Evolutionary conservation across 2,113 vertebrate species (phyloP), one percentile per base, ranked within the genome.

Genomic region (Zosterops lateralis): DNA sequence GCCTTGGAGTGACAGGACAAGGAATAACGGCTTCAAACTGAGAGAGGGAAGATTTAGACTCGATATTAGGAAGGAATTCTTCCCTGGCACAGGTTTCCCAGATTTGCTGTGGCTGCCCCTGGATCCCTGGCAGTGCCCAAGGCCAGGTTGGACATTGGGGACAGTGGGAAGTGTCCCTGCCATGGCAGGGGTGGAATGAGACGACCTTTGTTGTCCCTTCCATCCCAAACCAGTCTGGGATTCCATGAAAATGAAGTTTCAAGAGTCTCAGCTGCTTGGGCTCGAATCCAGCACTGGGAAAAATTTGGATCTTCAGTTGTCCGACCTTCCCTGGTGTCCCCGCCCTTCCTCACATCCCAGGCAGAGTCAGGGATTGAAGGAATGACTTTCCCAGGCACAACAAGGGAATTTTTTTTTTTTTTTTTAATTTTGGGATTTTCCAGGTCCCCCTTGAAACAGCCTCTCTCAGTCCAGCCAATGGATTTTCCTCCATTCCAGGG

Each of bases 271-370:
- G 36, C 21, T 38, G 40, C 29, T 84, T 24, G 32, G 14, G 15
- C 34, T 71, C 11, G n/a, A n/a, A 58, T 4, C 11, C 28, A 3
- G 17, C 22, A 0, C 21, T 14, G 24, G 25, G n/a, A 72, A 82
- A 38, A 44, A 57, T 28, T 50, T 51, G 31, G 22, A 1, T 58
- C 12, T 53, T 70, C 71, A 83, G 9, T 25, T 42, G 2, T 7
- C 36, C 6, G 47, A 2, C 21, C 36, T 8, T 6, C 5, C 1
- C 10, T 56, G 19, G 17, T 31, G 29, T 61, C 50, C 31, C 24
- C 32, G 38, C 3, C 18, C 12, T 31, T 45, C 7, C 57, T 56
- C 3, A 0, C 4, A 14, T 2, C 6, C 48, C 45, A 17, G 1
- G 29, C 3, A 32, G 3, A 47, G 17, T 0, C 21, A 29, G 22